These are phyloP conservation scores for Glyphotaelius pellucidus DNA, from an alignment of 2,888 invertebrate species.

Conservation along the genomic window DNA sequence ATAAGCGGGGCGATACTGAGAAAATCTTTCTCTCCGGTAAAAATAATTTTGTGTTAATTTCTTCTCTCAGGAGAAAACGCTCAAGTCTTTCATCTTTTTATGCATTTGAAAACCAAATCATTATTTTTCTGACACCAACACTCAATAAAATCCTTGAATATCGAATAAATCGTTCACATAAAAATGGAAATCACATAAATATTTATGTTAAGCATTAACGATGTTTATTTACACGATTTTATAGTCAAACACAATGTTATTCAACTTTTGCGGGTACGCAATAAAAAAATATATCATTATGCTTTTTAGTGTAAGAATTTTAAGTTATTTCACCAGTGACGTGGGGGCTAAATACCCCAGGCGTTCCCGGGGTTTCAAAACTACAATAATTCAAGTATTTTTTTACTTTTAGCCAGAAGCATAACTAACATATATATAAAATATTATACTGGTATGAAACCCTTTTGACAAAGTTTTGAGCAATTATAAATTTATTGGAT, in stretches of 20 bases:
- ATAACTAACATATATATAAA: too few relatives aligned
- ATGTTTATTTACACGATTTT: neutral
- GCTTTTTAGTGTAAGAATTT: too few relatives aligned
- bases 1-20: too few relatives aligned
- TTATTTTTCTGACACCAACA: neutral
- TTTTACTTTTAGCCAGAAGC: too few relatives aligned
- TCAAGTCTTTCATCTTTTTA: neutral
- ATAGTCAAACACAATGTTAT: neutral
- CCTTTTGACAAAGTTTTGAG: too few relatives aligned
- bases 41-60: too few relatives aligned
- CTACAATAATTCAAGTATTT: too few relatives aligned
- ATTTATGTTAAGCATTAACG: neutral
- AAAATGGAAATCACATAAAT: neutral
- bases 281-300: neutral
- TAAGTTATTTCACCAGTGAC: neutral
- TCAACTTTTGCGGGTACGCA: neutral
- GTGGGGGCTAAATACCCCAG: neutral
- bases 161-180: neutral
- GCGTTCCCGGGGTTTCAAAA: too few relatives aligned
- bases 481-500: too few relatives aligned
- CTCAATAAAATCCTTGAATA: neutral
- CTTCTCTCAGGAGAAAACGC: too few relatives aligned
- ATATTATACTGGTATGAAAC: too few relatives aligned
- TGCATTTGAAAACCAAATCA: neutral
- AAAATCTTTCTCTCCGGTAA: too few relatives aligned